A percentile compares a stretch with the other conserved stretches of the same genome.
Conservation (phyloP, 1,140 invertebrate species). For the Drosophila oshimai region DNA sequence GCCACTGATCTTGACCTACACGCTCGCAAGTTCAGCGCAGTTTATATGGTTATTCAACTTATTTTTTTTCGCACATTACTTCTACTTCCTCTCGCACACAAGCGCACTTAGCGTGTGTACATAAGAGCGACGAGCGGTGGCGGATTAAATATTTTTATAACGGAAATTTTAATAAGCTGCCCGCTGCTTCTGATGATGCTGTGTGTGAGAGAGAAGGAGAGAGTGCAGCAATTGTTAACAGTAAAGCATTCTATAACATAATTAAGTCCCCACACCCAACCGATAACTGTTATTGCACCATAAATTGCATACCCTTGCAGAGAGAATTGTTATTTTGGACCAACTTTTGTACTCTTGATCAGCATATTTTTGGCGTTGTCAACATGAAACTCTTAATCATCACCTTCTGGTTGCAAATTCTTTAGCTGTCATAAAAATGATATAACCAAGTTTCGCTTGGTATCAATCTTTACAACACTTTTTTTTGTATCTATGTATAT, state of each 20-base stretch:
- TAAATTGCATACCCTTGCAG: no score
- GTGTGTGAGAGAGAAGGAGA: not conserved
- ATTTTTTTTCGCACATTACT: constrained; percentile 36
- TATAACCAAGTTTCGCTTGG: no score
- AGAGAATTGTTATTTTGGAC: no score
- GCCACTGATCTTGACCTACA: constrained; percentile 75
- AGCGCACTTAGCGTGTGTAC: not conserved
- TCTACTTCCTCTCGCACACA: constrained; percentile 34
- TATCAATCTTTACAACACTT: no score
- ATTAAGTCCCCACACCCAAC: constrained; percentile 8
- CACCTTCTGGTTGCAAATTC: no score
- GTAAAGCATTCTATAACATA: constrained; percentile 25
- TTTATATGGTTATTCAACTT: constrained; percentile 70
- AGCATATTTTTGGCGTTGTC: no score
- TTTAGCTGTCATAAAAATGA: no score
- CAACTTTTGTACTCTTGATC: no score
- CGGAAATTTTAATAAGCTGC: constrained; percentile 62
- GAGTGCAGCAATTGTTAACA: constrained; percentile 37
- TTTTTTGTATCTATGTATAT: no score
- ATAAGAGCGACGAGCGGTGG: constrained; percentile 14
- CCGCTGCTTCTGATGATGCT: not conserved
- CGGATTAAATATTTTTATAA: constrained; percentile 60
- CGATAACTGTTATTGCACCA: constrained; percentile 1
- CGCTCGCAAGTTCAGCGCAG: constrained; percentile 48
- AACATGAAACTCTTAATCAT: no score